A percentile compares a stretch with the other conserved stretches of the same genome.
These are phyloP conservation scores for Apteryx mantelli DNA, from an alignment of 2,113 vertebrate species.

Conservation along the genomic window DNA sequence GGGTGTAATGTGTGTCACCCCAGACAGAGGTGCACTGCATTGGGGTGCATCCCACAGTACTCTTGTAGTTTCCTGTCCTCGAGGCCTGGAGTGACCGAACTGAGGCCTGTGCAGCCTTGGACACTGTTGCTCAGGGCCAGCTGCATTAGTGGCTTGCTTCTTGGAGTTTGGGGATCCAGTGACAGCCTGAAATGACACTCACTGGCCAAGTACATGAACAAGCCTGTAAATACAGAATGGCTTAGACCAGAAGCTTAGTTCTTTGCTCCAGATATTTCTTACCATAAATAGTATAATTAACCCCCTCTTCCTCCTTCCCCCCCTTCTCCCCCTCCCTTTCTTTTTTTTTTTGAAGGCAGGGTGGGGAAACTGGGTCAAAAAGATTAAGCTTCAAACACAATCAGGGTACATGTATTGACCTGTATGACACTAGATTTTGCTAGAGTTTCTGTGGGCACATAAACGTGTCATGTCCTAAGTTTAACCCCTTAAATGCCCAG, in stretches of 20 bases:
- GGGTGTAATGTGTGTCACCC: background rate
- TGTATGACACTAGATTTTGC: background rate
- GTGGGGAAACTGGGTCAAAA: background rate
- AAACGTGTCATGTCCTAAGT: background rate
- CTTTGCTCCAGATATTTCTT: background rate
- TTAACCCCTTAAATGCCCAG: background rate
- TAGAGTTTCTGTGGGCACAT: background rate
- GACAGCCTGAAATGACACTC: background rate
- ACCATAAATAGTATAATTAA: background rate
- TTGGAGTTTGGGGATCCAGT: background rate
- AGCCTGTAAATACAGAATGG: background rate
- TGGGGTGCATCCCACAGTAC: fast-evolving
- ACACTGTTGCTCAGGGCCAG: background rate
- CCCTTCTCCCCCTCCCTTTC: too few relatives aligned
- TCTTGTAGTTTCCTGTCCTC: background rate
- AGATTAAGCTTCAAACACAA: background rate
- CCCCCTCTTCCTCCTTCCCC: background rate
- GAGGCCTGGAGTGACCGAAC: background rate
- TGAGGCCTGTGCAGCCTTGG: background rate
- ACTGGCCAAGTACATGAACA: background rate
- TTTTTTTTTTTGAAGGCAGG: background rate
- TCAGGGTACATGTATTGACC: fast-evolving
- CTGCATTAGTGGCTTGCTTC: background rate
- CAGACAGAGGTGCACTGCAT: background rate
- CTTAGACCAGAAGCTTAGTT: background rate